A percentile compares a stretch with the other conserved stretches of the same genome.
Evolutionary conservation across 2,113 vertebrate genomes (phyloP).

Genomic region (Dolichallabes microphthalmus): DNA sequence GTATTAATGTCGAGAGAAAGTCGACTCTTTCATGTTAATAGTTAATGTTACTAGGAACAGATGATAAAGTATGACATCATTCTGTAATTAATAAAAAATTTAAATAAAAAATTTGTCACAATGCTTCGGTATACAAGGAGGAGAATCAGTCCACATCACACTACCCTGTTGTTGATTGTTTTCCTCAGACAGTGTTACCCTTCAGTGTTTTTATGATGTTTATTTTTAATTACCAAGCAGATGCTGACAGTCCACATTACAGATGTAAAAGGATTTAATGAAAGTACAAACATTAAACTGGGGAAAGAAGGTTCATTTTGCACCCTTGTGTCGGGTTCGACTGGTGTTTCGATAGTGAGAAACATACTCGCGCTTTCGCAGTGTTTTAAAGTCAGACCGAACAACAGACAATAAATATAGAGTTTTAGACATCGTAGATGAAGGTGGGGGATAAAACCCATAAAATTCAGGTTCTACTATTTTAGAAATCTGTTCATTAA

Average conservation of each 20-base stretch:
- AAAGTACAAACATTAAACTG: not conserved
- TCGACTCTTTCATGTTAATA: not conserved
- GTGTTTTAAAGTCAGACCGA: not conserved
- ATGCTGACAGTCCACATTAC: not conserved
- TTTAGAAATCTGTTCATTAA: not conserved
- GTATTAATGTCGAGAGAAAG: too few relatives aligned
- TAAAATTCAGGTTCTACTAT: not conserved
- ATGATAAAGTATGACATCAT: too few relatives aligned
- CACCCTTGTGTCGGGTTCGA: not conserved
- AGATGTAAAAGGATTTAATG: not conserved
- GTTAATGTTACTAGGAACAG: not conserved
- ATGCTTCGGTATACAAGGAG: not conserved
- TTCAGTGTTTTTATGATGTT: not conserved
- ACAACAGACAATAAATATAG: not conserved
- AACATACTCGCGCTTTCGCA: too few relatives aligned
- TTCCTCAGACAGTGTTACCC: not conserved
- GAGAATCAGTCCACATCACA: not conserved
- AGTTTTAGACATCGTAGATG: not conserved
- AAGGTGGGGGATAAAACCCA: not conserved
- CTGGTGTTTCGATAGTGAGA: not conserved
- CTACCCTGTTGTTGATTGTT: not conserved
- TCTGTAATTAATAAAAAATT: too few relatives aligned
- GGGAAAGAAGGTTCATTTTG: not conserved
- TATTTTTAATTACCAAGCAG: not conserved
- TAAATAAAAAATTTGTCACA: too few relatives aligned